These are phyloP conservation scores for Psix sp. DNA, from an alignment of 1,140 invertebrate genomes.

Conservation along the genomic window DNA sequence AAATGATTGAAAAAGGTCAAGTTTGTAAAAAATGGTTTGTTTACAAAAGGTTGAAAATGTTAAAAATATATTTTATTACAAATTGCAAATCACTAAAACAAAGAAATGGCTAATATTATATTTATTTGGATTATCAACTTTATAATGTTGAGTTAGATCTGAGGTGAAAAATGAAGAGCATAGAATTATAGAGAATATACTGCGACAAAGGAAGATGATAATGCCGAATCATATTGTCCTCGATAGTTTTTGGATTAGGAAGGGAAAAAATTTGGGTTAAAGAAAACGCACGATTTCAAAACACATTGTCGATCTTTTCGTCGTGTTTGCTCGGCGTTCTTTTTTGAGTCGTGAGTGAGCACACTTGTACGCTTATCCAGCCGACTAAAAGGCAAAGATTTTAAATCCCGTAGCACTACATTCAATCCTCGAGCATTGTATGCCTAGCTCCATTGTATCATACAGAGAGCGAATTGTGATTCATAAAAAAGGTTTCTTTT, in stretches of 20 bases:
- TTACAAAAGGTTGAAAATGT: too few species aligned
- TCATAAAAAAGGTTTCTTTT: slow-evolving; percentile 43
- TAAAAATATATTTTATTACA: too few species aligned
- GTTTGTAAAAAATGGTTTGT: too few species aligned
- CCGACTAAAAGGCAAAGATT: slow-evolving; percentile 54
- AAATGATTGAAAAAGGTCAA: too few species aligned
- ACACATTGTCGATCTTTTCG: slow-evolving; percentile 48
- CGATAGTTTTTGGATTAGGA: slow-evolving; percentile 52
- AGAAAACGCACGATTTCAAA: slow-evolving; percentile 54
- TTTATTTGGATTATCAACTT: slow-evolving; percentile 34
- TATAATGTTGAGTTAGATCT: not conserved
- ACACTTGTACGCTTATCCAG: slow-evolving; percentile 48
- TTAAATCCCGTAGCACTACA: slow-evolving; percentile 27
- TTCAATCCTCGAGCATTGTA: slow-evolving; percentile 4
- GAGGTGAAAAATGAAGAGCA: slow-evolving; percentile 24
- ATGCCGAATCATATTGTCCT: slow-evolving; percentile 36
- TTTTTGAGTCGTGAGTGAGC: slow-evolving; percentile 35
- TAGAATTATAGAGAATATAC: slow-evolving; percentile 28
- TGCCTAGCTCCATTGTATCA: slow-evolving; percentile 19
- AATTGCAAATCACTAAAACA: too few species aligned
- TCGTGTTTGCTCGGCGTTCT: slow-evolving; percentile 45
- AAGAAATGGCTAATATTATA: too few species aligned
- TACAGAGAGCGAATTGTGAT: slow-evolving; percentile 16
- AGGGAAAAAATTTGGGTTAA: slow-evolving; percentile 51
- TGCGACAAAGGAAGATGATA: slow-evolving; percentile 46